phyloP scores from a whole-genome alignment of 2,797 vertebrate species.

The Emys orbicularis region DNA sequence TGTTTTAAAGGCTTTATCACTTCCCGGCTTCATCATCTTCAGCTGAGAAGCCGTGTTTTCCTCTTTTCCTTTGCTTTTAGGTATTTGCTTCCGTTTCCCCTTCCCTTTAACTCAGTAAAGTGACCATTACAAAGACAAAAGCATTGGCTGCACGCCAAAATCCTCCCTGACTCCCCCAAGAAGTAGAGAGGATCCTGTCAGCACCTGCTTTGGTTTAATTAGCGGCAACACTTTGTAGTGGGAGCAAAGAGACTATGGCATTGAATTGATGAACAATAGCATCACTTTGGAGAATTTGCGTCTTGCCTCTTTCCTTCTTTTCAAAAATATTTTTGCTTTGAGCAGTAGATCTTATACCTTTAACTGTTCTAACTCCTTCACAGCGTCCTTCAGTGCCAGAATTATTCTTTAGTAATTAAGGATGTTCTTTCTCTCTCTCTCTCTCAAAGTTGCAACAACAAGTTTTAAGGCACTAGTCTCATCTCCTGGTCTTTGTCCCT shows the following conservation, averaged over 20 bases:
- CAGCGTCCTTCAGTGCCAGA: background rate
- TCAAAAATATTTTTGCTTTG: background rate
- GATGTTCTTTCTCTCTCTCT: accelerated
- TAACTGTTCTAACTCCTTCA: background rate
- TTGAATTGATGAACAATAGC: background rate
- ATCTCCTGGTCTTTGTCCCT: background rate
- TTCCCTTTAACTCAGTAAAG: background rate
- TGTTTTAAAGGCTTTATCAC: slow-evolving; percentile 63
- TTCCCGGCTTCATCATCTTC: slow-evolving; percentile 59
- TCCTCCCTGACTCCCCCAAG: background rate
- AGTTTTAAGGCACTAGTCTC: background rate
- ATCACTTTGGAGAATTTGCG: background rate
- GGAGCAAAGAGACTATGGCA: background rate
- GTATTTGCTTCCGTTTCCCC: background rate
- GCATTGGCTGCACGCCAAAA: background rate
- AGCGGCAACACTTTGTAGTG: background rate
- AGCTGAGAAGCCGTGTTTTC: background rate
- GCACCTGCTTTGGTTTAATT: background rate
- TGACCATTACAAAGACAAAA: background rate
- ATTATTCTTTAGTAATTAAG: background rate
- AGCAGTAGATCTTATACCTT: background rate
- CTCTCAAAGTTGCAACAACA: background rate
- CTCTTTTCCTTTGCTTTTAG: slow-evolving; percentile 27
- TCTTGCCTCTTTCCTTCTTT: background rate
- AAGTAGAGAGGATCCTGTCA: background rate